A percentile compares a stretch with the other conserved stretches of the same genome.
Evolutionary conservation across 2,888 invertebrate species (phyloP).

Genomic region (Tridacna crocea): DNA sequence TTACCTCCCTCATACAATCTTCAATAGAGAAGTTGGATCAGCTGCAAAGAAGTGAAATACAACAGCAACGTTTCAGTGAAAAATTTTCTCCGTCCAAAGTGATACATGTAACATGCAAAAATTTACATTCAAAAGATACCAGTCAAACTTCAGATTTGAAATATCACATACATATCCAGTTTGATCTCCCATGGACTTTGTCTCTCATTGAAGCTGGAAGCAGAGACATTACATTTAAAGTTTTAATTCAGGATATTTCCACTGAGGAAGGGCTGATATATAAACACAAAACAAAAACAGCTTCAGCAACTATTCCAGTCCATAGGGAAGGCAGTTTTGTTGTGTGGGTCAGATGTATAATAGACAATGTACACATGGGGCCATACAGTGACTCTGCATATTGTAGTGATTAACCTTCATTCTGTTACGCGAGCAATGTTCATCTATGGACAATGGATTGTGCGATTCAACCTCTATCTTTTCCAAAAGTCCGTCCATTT

Average conservation of each 20-base stretch:
- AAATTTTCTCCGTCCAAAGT: slow-evolving; percentile 54
- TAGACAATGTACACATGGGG: slow-evolving; percentile 58
- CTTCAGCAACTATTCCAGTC: slow-evolving; percentile 7
- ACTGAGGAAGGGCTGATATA: slow-evolving; percentile 26
- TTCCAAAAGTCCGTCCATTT: too few species aligned
- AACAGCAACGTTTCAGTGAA: neutral
- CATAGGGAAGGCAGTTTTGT: slow-evolving; percentile 48
- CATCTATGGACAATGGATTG: neutral
- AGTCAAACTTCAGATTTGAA: neutral
- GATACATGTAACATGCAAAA: slow-evolving; percentile 50
- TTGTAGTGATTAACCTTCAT: neutral
- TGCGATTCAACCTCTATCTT: too few species aligned
- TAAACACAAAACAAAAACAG: neutral
- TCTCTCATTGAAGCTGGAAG: slow-evolving; percentile 48
- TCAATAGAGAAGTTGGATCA: neutral
- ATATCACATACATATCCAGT: slow-evolving; percentile 59
- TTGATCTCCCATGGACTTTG: slow-evolving; percentile 77
- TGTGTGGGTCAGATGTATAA: slow-evolving; percentile 73
- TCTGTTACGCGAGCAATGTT: neutral
- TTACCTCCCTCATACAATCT: slow-evolving; percentile 64
- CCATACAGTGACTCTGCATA: slow-evolving; percentile 64
- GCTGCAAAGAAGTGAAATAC: neutral
- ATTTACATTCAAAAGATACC: neutral
- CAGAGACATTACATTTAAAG: slow-evolving; percentile 70
- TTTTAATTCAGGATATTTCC: slow-evolving; percentile 69